These are phyloP conservation scores for Ptychoptera contaminata DNA, from an alignment of 2,888 invertebrate genomes.

Conservation along the genomic window DNA sequence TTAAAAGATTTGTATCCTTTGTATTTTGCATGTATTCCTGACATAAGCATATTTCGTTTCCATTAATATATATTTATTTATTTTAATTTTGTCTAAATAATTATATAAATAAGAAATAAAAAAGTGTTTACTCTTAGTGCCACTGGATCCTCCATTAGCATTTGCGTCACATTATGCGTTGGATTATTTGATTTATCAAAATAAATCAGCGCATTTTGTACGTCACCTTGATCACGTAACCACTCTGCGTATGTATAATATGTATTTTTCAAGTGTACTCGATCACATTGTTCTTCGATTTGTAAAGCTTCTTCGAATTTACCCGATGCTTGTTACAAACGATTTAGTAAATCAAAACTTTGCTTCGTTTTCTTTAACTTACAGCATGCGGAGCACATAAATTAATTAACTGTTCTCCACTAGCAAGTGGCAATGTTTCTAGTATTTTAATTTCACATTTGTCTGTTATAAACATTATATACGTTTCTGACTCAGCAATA, in stretches of 20 bases:
- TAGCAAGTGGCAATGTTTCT: conserved; percentile 19
- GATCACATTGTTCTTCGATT: conserved; percentile 55
- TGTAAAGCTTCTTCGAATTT: conserved; percentile 59
- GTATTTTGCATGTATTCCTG: conserved; percentile 34
- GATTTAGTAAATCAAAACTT: conserved; percentile 73
- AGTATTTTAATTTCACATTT: conserved; percentile 22
- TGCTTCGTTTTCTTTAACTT: conserved; percentile 9
- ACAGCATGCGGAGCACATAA: conserved; percentile 28
- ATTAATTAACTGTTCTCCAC: conserved; percentile 26
- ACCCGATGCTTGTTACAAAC: conserved; percentile 57
- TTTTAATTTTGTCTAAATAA: too few species aligned
- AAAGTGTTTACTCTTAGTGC: conserved; percentile 22
- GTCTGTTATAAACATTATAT: conserved; percentile 27
- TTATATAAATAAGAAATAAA: too few species aligned
- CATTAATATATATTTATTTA: too few species aligned
- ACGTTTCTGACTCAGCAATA: conserved; percentile 18
- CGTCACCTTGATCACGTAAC: conserved; percentile 60
- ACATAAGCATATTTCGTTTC: too few species aligned
- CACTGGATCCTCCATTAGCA: conserved; percentile 55
- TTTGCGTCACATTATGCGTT: conserved; percentile 74
- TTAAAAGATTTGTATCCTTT: conserved; percentile 50
- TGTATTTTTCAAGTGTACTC: conserved; percentile 67
- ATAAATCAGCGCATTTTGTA: conserved; percentile 61
- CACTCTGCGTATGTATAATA: conserved; percentile 53
- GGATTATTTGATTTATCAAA: conserved; percentile 88